Conservation (phyloP, 2,888 invertebrate species). For the Drosophila greeni region DNA sequence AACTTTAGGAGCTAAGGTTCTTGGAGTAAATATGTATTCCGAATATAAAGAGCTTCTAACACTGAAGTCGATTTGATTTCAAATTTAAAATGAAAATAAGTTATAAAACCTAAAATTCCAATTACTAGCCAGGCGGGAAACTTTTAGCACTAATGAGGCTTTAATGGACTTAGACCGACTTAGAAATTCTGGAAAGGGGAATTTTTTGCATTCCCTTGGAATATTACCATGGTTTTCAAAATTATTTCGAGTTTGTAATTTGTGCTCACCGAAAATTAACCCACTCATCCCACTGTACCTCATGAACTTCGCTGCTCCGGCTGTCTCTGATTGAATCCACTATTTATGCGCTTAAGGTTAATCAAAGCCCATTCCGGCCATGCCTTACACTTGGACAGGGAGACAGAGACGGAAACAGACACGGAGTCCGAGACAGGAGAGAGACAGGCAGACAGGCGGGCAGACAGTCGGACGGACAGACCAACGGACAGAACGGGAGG, state of each 20-base stretch:
- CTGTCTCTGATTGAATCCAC: slow-evolving; percentile 75
- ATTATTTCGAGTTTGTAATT: background rate
- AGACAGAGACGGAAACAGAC: slow-evolving; percentile 14
- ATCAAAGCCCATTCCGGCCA: slow-evolving; percentile 72
- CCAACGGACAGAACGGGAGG: slow-evolving; percentile 36
- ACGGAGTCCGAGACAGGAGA: slow-evolving; percentile 12
- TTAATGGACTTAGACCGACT: too few species aligned
- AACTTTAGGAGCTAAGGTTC: background rate
- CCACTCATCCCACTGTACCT: slow-evolving; percentile 4
- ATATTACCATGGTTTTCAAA: background rate
- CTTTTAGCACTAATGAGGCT: too few species aligned
- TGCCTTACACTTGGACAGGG: slow-evolving; percentile 63
- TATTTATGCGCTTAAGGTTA: slow-evolving; percentile 76
- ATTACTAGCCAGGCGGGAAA: background rate
- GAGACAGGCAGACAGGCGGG: slow-evolving; percentile 11
- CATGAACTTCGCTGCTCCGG: slow-evolving; percentile 16
- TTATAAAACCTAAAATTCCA: background rate
- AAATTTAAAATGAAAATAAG: background rate
- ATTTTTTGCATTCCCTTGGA: background rate
- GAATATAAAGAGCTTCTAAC: background rate
- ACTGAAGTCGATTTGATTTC: background rate
- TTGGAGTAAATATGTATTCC: too few species aligned
- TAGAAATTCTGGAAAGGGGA: background rate
- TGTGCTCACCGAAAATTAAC: background rate
- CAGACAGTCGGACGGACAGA: slow-evolving; percentile 3